Evolutionary conservation across 2,888 invertebrate species (phyloP), one percentile per base, ranked within the genome.

Genomic region (Lypha dubia): DNA sequence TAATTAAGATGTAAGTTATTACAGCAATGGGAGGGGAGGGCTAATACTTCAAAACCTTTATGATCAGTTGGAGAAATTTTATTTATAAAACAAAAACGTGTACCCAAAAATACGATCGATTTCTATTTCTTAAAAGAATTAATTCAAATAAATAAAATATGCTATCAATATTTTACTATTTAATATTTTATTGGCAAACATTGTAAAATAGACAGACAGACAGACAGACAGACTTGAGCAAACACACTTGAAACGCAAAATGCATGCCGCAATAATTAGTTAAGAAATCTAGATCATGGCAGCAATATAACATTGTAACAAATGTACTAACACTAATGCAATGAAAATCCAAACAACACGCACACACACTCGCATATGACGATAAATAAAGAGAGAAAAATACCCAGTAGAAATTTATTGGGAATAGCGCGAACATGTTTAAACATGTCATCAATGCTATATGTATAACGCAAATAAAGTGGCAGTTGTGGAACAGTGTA

Each of bases 201-300:
- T 32, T 20, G 7, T 65, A 44, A n/a, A 68, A 46, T 5, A 44
- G 56, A n/a, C n/a, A n/a, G n/a, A n/a, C n/a, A n/a, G 58, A 56
- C 17, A 24, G 41, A 51, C 60, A 71, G 58, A 70, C 63, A 38
- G 24, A 65, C 28, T 41, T 41, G 13, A 15, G 49, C 68, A 70
- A 51, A 62, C 67, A 84, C 85, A 82, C 67, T 79, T 79, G 71
- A 79, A 79, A 80, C 63, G 79, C 76, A 79, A 76, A 81, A 77
- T 80, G 70, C 83, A 85, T 88, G 88, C 87, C 86, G 87, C 87
- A 89, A 89, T 87, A 85, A 89, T 88, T 88, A 88, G 87, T 88
- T 88, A 85, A 86, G 85, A 88, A 89, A 90, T 89, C 86, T 88
- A 88, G 89, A 89, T 89, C 89, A 89, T 89, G 90, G 89, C 89